Evolutionary conservation across 2,888 invertebrate species (phyloP).

Genomic region (Acronicta leporina): DNA sequence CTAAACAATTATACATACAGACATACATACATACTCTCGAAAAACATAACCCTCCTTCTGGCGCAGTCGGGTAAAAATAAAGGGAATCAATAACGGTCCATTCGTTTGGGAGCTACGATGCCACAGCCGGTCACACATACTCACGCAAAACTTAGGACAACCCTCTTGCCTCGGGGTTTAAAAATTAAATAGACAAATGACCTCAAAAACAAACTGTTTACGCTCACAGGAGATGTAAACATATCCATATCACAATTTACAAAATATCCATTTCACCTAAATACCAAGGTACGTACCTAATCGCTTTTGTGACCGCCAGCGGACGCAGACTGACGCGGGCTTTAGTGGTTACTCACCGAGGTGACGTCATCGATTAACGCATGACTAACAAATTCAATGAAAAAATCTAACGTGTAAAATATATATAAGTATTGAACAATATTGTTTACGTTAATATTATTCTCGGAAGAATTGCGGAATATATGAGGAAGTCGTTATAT

Average conservation of each 20-base stretch:
- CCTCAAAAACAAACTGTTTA: constrained; percentile 12
- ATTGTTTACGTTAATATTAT: constrained; percentile 59
- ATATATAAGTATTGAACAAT: constrained; percentile 47
- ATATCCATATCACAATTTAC: too few species aligned
- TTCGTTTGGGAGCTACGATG: too few species aligned
- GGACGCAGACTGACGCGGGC: constrained; percentile 63
- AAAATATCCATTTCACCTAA: constrained; percentile 70
- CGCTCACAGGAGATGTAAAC: constrained; percentile 35
- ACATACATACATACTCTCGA: too few species aligned
- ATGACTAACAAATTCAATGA: constrained; percentile 78
- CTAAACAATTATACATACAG: too few species aligned
- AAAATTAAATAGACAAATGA: background rate
- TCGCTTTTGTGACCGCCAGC: constrained; percentile 65
- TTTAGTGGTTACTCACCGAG: constrained; percentile 78
- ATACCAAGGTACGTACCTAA: constrained; percentile 64
- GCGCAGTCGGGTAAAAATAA: too few species aligned
- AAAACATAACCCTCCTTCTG: too few species aligned
- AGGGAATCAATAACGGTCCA: too few species aligned
- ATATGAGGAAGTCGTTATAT: constrained; percentile 27
- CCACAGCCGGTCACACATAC: too few species aligned
- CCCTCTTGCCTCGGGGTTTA: too few species aligned
- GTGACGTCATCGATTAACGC: constrained; percentile 83
- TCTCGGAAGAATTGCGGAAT: constrained; percentile 41
- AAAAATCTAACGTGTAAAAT: constrained; percentile 68
- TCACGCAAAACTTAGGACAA: too few species aligned